Conservation (phyloP, 2,888 invertebrate genomes). For the Chorisops tibialis region DNA sequence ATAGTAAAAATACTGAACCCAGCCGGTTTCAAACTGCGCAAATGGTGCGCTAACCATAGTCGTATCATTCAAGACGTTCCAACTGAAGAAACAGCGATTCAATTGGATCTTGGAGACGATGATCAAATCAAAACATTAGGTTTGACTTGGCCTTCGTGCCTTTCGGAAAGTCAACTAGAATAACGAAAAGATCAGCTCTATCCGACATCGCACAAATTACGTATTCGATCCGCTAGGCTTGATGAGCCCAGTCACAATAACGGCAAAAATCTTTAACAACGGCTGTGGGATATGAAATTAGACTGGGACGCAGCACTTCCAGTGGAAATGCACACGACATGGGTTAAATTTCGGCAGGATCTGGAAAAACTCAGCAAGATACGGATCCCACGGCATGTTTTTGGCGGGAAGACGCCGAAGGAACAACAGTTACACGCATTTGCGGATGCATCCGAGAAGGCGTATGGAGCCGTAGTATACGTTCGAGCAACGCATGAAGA, state of each 20-base stretch:
- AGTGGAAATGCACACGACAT: background rate
- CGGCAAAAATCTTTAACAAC: conserved; percentile 4
- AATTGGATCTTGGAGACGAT: background rate
- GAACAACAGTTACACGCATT: background rate
- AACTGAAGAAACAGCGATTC: background rate
- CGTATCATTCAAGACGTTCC: conserved; percentile 8
- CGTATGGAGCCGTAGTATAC: background rate
- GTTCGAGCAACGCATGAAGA: background rate
- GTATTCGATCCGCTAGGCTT: conserved; percentile 19
- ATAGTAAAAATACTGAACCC: background rate
- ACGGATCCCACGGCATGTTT: background rate
- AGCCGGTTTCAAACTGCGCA: background rate
- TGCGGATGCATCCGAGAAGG: background rate
- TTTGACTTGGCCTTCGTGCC: no score
- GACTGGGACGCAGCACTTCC: conserved; percentile 18
- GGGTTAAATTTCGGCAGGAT: background rate
- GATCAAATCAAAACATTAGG: background rate
- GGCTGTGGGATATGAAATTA: conserved; percentile 4
- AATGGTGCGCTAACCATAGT: conserved; percentile 23
- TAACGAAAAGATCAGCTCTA: background rate
- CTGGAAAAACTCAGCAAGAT: no score
- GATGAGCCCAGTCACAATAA: background rate
- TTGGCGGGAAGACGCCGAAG: background rate
- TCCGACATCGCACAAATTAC: conserved; percentile 7
- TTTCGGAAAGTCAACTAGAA: background rate